Evolutionary conservation across 1,140 invertebrate species (phyloP).

Genomic region (Philotrypesis tridentata): DNA sequence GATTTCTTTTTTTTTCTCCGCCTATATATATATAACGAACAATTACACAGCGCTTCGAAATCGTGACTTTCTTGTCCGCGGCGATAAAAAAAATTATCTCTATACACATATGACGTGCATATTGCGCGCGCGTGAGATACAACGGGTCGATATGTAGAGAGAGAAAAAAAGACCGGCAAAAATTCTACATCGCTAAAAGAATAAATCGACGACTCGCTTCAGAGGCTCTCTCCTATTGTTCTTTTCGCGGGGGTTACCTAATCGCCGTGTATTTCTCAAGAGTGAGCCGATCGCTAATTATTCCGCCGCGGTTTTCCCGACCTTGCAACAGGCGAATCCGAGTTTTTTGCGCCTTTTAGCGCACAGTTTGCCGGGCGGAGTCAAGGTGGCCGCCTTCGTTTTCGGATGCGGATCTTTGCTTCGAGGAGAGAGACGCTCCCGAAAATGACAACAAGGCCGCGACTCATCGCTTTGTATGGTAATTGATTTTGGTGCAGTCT

Average conservation of each 20-base stretch:
- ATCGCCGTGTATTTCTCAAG: background rate
- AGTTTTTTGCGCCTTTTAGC: no score
- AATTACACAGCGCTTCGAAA: no score
- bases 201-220: background rate
- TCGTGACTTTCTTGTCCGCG: background rate
- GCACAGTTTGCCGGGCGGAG: no score
- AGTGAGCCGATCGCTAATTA: conserved; percentile 27
- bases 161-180: background rate
- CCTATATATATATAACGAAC: no score
- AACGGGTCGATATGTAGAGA: background rate
- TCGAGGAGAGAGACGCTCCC: no score
- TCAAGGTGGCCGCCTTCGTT: no score
- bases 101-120: no score
- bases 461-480: background rate
- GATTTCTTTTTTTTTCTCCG: no score
- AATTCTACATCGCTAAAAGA: background rate
- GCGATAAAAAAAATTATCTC: no score
- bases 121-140: no score
- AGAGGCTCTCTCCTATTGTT: background rate
- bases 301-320: conserved; percentile 9
- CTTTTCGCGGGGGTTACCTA: conserved; percentile 20
- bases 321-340: conserved; percentile 23
- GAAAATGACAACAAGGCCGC: background rate
- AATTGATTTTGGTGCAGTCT: no score
- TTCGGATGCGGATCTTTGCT: no score